Evolutionary conservation across 2,888 invertebrate species (phyloP).

Genomic region (Escarpia spicata): DNA sequence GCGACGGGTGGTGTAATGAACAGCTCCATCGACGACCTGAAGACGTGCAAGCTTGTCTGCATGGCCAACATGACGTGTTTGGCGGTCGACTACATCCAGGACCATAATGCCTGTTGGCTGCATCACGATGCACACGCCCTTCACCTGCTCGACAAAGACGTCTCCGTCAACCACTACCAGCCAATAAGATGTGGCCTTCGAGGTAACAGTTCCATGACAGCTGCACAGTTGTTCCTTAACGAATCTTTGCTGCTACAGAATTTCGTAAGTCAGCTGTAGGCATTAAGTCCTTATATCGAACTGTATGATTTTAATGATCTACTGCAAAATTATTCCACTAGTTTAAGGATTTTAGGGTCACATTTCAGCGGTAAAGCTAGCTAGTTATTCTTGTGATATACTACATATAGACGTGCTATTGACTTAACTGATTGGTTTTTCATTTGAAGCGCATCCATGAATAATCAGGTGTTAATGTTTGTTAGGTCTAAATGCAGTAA

Average conservation of each 20-base stretch:
- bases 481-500: neutral
- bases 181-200: neutral
- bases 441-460: neutral
- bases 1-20: neutral
- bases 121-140: neutral
- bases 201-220: neutral
- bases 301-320: too few species aligned
- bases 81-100: neutral
- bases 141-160: neutral
- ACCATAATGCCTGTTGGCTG: neutral
- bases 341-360: neutral
- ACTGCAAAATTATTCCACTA: too few species aligned
- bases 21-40: conserved; percentile 8
- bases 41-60: neutral
- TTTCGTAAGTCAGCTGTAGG: too few species aligned
- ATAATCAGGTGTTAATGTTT: neutral
- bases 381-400: neutral
- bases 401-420: neutral
- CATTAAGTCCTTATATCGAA: too few species aligned
- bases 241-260: too few species aligned
- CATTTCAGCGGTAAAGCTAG: neutral
- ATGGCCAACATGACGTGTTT: neutral
- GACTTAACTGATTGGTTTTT: neutral
- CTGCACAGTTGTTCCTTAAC: neutral
- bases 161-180: neutral